A percentile compares a stretch with the other conserved stretches of the same genome.
These are phyloP conservation scores for Chrysogorgia sp. DNA, from an alignment of 92 coral and sea anemone species.

Conservation along the genomic window DNA sequence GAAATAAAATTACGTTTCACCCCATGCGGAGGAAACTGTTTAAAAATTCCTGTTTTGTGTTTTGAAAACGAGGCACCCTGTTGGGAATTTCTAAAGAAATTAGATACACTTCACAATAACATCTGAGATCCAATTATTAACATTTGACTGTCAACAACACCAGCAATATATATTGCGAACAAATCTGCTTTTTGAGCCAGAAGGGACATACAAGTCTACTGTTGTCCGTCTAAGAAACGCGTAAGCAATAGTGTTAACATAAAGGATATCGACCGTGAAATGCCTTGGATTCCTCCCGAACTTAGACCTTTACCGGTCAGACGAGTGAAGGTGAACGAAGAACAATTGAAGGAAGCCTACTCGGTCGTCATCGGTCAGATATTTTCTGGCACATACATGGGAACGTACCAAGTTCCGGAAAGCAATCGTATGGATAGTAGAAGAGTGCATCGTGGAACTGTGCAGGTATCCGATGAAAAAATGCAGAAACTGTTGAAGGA, in stretches of 20 bases:
- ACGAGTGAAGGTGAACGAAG: constrained; percentile 35
- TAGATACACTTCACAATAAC: not conserved
- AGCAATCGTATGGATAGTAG: constrained; percentile 25
- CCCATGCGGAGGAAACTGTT: not conserved
- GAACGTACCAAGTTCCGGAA: constrained; percentile 28
- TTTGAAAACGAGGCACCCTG: not conserved
- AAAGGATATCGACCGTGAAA: not conserved
- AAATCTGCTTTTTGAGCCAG: too few species aligned
- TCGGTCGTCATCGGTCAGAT: constrained; percentile 35
- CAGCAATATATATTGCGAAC: not conserved
- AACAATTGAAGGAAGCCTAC: constrained; percentile 17
- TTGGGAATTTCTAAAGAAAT: not conserved
- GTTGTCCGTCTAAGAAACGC: not conserved
- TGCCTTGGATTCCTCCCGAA: constrained; percentile 51
- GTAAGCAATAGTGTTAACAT: too few species aligned
- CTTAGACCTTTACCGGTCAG: constrained; percentile 5
- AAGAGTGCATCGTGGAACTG: constrained; percentile 28
- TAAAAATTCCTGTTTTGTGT: too few species aligned
- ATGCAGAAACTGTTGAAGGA: constrained; percentile 21
- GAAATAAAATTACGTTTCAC: not conserved
- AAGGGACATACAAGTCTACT: not conserved
- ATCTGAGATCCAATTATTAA: not conserved
- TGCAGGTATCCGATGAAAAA: constrained; percentile 11
- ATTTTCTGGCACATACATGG: constrained; percentile 47
- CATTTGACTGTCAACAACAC: not conserved